Base-by-base conservation (phyloP, 1,140 invertebrate species). In the Pogonognathellus flavescens region DNA sequence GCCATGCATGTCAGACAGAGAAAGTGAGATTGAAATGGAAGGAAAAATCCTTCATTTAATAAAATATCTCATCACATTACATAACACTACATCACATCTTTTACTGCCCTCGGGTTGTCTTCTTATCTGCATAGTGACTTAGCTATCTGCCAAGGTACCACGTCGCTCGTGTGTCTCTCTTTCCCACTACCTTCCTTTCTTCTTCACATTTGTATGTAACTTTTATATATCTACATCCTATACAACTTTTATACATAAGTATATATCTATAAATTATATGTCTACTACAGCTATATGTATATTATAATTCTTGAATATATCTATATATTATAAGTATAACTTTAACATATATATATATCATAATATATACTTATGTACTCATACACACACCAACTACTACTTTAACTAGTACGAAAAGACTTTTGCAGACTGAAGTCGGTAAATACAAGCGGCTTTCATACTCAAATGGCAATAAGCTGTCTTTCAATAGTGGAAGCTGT, bases 21-120 rank as follows among this genome's bases (percentile, higher is more conserved):
- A 57, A 50, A 81, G n/a, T 49, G 70, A 81, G 80, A 22, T 55
- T 81, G 80, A 81, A 81, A 57, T 55, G 80, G 53, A 81, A 81
- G 22, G 20, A 81, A 81, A 55, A 53, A 55, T 57, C 50, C 53
- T 57, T 81, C 80, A 81, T 81, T 81, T 81, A 81, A 81, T 81
- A 81, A 55, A 81, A 81, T 81, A 81, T 81, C 80, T 81, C 80
- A 81, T 81, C 80, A 81, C 80, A 76, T 76, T 76, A 76, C 70
- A 76, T 76, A 76, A 76, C 70, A 76, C 70, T 76, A 76, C 31
- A 81, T 81, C 80, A 81, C 80, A 81, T 81, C 80, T 81, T 81
- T 55, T 81, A 81, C 50, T 55, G 50, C 53, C 50, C 80, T 57
- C 20, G 2, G 80, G 50, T 53, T 14, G 13, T 81, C 50, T 53